Evolutionary conservation across 2,797 vertebrate species (phyloP).

Genomic region (Fistularia commersonii): DNA sequence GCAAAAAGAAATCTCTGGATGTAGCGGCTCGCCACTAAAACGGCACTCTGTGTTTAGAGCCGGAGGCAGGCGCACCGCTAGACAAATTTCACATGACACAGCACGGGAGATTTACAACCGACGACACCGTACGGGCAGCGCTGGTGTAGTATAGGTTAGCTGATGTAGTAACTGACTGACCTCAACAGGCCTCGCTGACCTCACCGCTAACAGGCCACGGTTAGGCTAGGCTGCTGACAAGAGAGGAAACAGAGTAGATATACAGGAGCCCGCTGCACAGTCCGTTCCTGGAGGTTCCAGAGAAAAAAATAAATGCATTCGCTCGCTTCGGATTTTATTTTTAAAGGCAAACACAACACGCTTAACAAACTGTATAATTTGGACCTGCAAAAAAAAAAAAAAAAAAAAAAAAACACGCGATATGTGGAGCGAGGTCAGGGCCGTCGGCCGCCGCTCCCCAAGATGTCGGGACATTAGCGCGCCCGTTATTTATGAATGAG

Average conservation of each 20-base stretch:
- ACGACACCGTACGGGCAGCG: conserved; percentile 44
- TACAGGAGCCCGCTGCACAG: conserved; percentile 11
- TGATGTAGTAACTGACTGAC: conserved; percentile 55
- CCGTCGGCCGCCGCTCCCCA: no score
- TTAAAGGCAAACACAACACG: no score
- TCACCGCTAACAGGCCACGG: conserved; percentile 31
- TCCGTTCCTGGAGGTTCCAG: conserved; percentile 2
- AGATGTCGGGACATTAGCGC: no score
- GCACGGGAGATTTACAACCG: conserved; percentile 68
- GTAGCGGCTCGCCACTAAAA: conserved; percentile 63
- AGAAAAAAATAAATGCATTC: no score
- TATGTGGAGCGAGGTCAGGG: no score
- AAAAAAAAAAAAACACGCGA: no score
- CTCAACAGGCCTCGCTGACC: conserved; percentile 47
- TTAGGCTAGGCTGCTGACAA: conserved; percentile 45
- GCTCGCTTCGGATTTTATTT: no score
- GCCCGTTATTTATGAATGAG: no score
- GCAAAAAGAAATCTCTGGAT: conserved; percentile 62
- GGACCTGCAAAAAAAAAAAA: no score
- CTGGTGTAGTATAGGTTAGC: conserved; percentile 34
- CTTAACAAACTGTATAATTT: no score
- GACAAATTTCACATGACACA: conserved; percentile 71
- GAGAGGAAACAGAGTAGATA: conserved; percentile 41
- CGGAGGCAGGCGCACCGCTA: conserved; percentile 55
- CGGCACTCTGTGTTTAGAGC: conserved; percentile 66